phyloP scores from a whole-genome alignment of 2,888 invertebrate species.

The Stratiomys singularior region DNA sequence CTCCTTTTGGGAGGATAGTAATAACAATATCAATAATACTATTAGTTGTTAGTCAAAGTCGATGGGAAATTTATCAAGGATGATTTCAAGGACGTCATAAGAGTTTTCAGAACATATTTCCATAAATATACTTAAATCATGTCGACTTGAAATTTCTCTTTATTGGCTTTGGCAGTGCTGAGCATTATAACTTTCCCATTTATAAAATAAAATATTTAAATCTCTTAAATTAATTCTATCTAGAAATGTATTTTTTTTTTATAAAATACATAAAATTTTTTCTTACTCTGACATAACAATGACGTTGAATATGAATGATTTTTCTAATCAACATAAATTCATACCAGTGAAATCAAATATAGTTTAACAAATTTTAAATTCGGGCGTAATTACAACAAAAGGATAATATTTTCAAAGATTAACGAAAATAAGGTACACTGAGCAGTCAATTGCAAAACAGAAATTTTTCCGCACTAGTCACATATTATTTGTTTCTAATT shows the following conservation, averaged over 20 bases:
- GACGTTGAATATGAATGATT: neutral
- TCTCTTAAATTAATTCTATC: slow-evolving; percentile 44
- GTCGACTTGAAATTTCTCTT: slow-evolving; percentile 37
- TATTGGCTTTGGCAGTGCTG: slow-evolving; percentile 52
- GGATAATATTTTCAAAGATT: too few species aligned
- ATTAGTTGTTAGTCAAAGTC: too few species aligned
- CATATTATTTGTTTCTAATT: neutral
- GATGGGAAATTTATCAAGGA: too few species aligned
- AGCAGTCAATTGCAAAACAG: neutral
- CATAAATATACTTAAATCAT: too few species aligned
- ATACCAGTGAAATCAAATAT: neutral
- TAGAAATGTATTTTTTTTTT: slow-evolving; percentile 1
- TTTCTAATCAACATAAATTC: neutral
- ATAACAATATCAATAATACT: too few species aligned
- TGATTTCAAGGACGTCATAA: too few species aligned
- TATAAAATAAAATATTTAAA: slow-evolving; percentile 37
- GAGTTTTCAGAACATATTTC: too few species aligned
- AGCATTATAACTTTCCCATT: slow-evolving; percentile 44
- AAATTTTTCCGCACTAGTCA: neutral
- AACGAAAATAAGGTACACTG: too few species aligned
- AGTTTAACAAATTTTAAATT: too few species aligned
- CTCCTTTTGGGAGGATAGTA: too few species aligned
- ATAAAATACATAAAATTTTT: slow-evolving; percentile 21
- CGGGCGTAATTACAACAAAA: too few species aligned
- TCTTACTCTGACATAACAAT: neutral